Conservation (phyloP, 2,113 vertebrate genomes). For the Psilopsiagon aurifrons region DNA sequence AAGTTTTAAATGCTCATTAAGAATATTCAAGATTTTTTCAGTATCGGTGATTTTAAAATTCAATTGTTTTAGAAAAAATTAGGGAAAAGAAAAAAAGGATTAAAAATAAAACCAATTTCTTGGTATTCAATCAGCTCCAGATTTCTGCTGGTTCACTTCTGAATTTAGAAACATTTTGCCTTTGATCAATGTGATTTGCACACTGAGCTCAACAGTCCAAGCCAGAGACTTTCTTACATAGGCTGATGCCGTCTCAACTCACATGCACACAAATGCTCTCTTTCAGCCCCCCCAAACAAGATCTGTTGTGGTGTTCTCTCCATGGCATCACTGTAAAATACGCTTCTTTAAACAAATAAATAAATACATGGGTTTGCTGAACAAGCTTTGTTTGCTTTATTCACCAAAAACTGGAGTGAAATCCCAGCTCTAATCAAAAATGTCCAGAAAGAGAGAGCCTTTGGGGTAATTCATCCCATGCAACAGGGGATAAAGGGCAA, state of each 20-base stretch:
- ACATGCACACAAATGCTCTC: neutral
- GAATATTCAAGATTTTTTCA: constrained; percentile 3
- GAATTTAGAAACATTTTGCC: neutral
- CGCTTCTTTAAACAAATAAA: constrained; percentile 7
- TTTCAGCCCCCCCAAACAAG: neutral
- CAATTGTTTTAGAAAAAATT: constrained; percentile 29
- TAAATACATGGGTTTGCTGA: constrained; percentile 49
- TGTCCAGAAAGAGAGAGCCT: neutral
- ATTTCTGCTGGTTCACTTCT: neutral
- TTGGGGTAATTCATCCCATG: neutral
- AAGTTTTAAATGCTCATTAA: neutral
- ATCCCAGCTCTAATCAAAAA: neutral
- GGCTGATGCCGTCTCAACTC: neutral
- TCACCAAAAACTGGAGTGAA: neutral
- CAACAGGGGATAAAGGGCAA: neutral
- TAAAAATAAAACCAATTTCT: neutral
- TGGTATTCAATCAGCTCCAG: neutral
- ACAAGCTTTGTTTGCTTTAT: constrained; percentile 11
- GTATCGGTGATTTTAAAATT: neutral
- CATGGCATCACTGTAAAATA: constrained; percentile 34
- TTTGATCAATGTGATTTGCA: neutral
- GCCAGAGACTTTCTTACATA: neutral
- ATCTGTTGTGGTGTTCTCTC: neutral
- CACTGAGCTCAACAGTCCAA: neutral
- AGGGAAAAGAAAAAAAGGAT: neutral